Evolutionary conservation across 2,888 invertebrate species (phyloP).

Genomic region (Abrostola tripartita): DNA sequence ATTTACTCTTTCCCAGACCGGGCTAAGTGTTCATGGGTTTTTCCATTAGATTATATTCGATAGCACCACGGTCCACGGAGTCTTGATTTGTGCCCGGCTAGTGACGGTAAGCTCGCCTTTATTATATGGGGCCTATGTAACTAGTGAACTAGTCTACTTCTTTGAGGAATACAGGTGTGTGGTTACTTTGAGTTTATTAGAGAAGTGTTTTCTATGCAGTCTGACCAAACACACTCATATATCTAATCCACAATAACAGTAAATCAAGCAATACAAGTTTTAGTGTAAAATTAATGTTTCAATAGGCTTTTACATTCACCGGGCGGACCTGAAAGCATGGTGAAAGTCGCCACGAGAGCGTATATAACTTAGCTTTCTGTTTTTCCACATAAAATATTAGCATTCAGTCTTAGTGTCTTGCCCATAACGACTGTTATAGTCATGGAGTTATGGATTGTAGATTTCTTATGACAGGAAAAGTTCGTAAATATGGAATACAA

Average conservation of each 20-base stretch:
- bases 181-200: no score
- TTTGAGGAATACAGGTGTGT: no score
- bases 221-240: not conserved
- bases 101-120: no score
- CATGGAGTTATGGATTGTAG: constrained; percentile 14
- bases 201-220: no score
- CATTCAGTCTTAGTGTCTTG: constrained; percentile 31
- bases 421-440: constrained; percentile 23
- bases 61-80: no score
- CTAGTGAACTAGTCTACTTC: no score
- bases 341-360: constrained; percentile 60
- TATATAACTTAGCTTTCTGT: constrained; percentile 57
- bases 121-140: no score
- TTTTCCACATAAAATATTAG: constrained; percentile 62
- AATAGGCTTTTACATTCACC: constrained; percentile 30
- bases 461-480: not conserved
- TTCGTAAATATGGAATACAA: not conserved
- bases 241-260: constrained; percentile 15
- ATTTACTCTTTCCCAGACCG: no score
- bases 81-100: no score
- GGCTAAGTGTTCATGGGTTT: no score
- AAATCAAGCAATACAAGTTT: constrained; percentile 12
- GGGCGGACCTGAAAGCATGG: constrained; percentile 61
- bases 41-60: no score
- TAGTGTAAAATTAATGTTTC: constrained; percentile 8